These are phyloP conservation scores for Rhaphigaster nebulosa DNA, from an alignment of 2,888 invertebrate genomes.

Conservation along the genomic window DNA sequence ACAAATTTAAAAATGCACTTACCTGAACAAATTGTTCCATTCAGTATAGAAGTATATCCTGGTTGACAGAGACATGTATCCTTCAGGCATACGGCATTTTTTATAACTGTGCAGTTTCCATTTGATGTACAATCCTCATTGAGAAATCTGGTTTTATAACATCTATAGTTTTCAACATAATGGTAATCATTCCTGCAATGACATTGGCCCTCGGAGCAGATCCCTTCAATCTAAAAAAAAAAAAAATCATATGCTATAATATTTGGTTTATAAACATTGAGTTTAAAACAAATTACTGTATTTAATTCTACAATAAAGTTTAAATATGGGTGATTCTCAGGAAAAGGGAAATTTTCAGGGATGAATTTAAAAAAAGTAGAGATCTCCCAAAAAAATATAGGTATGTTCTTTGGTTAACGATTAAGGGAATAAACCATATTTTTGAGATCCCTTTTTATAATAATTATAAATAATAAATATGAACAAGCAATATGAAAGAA, in stretches of 20 bases:
- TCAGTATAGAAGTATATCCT: constrained; percentile 50
- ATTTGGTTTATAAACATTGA: neutral
- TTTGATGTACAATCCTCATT: constrained; percentile 56
- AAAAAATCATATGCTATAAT: neutral
- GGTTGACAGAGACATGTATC: constrained; percentile 59
- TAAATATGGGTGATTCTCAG: no score
- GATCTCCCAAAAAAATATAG: no score
- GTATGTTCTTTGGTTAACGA: no score
- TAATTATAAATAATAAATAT: no score
- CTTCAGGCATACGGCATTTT: constrained; percentile 59
- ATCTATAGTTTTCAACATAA: constrained; percentile 60
- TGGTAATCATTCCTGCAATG: constrained; percentile 53
- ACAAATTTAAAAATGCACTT: neutral
- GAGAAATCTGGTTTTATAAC: constrained; percentile 57
- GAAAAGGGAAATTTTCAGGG: no score
- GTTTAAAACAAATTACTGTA: no score
- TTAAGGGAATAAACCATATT: no score
- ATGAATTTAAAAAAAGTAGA: no score
- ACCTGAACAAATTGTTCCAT: constrained; percentile 43
- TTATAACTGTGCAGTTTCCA: constrained; percentile 56
- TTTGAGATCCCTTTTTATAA: no score
- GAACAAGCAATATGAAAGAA: no score
- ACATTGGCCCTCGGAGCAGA: constrained; percentile 58
- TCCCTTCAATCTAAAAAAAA: constrained; percentile 58
- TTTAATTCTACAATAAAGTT: no score